Conservation (phyloP, 30 jellyfish, hydroid and myxozoan genomes). For the Hydractinia echinata region DNA sequence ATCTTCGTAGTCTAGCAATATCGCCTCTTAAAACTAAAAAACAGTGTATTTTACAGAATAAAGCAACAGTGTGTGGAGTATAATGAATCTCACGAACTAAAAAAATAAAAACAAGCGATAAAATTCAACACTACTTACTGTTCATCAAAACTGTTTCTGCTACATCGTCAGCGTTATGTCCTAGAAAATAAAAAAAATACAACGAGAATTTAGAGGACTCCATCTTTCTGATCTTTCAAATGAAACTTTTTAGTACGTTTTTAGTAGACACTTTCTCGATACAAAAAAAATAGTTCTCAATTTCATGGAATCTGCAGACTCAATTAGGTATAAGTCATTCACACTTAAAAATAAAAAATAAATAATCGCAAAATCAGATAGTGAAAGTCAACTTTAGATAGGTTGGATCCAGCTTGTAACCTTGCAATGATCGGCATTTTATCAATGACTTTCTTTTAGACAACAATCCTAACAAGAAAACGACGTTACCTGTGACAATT, state of each 20-base stretch:
- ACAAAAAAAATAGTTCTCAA: no score
- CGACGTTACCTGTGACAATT: conserved; percentile 83
- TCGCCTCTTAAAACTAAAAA: conserved; percentile 92
- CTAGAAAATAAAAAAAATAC: conserved; percentile 36
- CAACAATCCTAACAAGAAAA: background rate
- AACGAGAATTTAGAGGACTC: background rate
- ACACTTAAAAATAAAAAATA: no score
- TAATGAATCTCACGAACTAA: background rate
- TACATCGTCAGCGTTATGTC: conserved; percentile 99
- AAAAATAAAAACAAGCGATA: background rate
- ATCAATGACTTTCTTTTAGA: background rate
- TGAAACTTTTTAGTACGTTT: no score
- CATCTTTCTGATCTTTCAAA: no score
- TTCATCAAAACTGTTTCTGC: conserved; percentile 98
- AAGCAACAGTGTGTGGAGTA: background rate
- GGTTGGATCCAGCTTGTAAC: background rate
- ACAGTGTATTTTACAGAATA: background rate
- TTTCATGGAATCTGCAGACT: no score
- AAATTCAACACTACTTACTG: conserved; percentile 42
- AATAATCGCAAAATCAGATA: no score
- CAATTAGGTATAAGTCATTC: no score
- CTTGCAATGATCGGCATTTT: background rate
- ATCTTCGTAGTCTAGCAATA: conserved; percentile 82
- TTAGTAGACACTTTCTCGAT: no score
- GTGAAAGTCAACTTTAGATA: no score